Percentiles rank a stretch among this genome's conserved stretches.
Conservation (phyloP, 2,797 vertebrate genomes). For the Gymnodraco acuticeps region DNA sequence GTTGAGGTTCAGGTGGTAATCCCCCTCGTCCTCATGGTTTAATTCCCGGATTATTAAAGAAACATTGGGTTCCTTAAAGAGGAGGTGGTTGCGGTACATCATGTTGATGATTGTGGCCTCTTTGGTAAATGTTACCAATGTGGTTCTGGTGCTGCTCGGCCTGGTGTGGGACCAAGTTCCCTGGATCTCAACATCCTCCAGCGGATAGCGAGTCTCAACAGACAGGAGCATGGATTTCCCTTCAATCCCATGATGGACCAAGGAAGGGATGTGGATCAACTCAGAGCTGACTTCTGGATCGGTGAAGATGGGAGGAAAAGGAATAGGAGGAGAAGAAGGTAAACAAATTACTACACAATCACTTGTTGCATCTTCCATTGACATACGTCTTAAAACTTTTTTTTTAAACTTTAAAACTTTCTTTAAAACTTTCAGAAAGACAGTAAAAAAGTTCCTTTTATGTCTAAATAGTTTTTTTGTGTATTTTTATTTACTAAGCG, state of each 20-base stretch:
- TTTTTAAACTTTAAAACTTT: no score
- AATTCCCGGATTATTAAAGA: slow-evolving; percentile 88
- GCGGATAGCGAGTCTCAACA: slow-evolving; percentile 86
- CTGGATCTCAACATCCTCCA: slow-evolving; percentile 87
- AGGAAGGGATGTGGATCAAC: slow-evolving; percentile 72
- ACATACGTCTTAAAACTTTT: no score
- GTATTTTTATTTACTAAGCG: no score
- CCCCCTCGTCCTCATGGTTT: slow-evolving; percentile 87
- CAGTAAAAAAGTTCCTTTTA: no score
- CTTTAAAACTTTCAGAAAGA: no score
- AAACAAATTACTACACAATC: slow-evolving; percentile 25
- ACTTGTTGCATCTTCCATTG: no score
- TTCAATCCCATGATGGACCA: slow-evolving; percentile 84
- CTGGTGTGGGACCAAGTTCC: slow-evolving; percentile 91
- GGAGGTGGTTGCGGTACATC: slow-evolving; percentile 86
- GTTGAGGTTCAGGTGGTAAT: slow-evolving; percentile 91
- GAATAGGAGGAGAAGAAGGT: slow-evolving; percentile 3
- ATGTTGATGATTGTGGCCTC: slow-evolving; percentile 77
- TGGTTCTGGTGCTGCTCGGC: slow-evolving; percentile 74
- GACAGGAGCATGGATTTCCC: slow-evolving; percentile 86
- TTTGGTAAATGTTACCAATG: slow-evolving; percentile 88
- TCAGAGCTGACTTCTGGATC: slow-evolving; percentile 64
- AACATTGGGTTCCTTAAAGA: slow-evolving; percentile 85
- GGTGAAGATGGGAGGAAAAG: slow-evolving; percentile 14
- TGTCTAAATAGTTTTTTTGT: no score